Conservation (phyloP, 2,113 vertebrate species). For the Nothoprocta pentlandii region DNA sequence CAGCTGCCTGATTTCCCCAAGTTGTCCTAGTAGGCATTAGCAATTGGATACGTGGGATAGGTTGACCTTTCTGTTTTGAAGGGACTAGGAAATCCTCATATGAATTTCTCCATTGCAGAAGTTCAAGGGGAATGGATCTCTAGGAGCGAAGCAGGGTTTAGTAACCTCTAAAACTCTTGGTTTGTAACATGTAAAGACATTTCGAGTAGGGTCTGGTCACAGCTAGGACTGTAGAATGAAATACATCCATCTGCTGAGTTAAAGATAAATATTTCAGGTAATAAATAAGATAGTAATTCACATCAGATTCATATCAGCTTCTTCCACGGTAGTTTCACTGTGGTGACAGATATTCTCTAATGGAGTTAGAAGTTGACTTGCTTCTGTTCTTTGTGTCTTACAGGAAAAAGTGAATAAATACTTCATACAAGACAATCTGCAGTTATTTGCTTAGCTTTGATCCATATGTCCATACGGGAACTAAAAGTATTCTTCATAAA, state of each 20-base stretch:
- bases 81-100: neutral
- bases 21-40: neutral
- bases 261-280: conserved; percentile 41
- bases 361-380: conserved; percentile 5
- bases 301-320: conserved; percentile 12
- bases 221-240: conserved; percentile 44
- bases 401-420: conserved; percentile 13
- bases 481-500: neutral
- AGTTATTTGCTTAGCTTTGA: neutral
- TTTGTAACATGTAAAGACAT: neutral
- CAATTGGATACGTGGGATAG: neutral
- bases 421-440: neutral
- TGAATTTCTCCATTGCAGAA: neutral
- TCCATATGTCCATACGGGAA: neutral
- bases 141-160: neutral
- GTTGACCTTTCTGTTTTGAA: conserved; percentile 15
- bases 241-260: conserved; percentile 31
- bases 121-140: neutral
- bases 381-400: neutral
- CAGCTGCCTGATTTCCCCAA: neutral
- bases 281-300: conserved; percentile 16
- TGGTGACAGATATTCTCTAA: conserved; percentile 32
- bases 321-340: conserved; percentile 43
- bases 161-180: neutral
- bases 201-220: conserved; percentile 48